Conservation (phyloP, 92 coral and sea anemone species). For the Galaxea fascicularis region DNA sequence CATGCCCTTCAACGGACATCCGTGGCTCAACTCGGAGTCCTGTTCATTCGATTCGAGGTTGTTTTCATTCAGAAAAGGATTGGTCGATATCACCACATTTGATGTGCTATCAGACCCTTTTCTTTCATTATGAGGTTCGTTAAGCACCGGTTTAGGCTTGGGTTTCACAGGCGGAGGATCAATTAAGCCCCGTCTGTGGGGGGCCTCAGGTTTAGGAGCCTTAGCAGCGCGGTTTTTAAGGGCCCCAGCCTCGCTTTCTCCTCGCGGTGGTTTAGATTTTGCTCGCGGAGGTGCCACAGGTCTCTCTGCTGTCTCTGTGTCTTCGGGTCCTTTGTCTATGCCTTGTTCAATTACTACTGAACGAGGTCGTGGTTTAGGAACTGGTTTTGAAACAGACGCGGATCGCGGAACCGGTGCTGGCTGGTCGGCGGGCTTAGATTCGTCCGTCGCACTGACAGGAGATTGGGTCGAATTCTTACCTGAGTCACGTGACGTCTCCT, state of each 20-base stretch:
- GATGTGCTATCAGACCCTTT: conserved; percentile 1
- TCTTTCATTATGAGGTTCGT: not conserved
- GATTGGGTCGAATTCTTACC: not conserved
- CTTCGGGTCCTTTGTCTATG: not conserved
- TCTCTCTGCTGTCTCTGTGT: conserved; percentile 13
- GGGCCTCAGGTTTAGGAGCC: conserved; percentile 19
- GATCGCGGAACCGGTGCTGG: conserved; percentile 51
- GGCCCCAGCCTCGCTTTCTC: conserved; percentile 9
- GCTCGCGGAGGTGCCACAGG: conserved; percentile 52
- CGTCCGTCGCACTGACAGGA: not conserved
- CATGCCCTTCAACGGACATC: not conserved
- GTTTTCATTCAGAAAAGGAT: conserved; percentile 5
- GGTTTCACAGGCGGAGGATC: conserved; percentile 56
- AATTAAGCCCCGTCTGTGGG: conserved; percentile 22
- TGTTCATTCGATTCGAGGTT: not conserved
- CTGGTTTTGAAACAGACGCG: conserved; percentile 52
- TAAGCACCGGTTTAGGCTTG: conserved; percentile 27
- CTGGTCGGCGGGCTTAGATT: conserved; percentile 26
- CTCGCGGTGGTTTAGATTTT: conserved; percentile 7
- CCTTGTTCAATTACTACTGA: conserved; percentile 38
- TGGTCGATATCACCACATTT: not conserved
- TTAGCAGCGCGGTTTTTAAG: not conserved
- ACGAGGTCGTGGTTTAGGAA: conserved; percentile 70
- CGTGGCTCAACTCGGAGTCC: not conserved
- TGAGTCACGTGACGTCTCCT: conserved; percentile 28